These are phyloP conservation scores for Glossophaga mutica DNA, from an alignment of 2,797 vertebrate genomes.

Conservation along the genomic window DNA sequence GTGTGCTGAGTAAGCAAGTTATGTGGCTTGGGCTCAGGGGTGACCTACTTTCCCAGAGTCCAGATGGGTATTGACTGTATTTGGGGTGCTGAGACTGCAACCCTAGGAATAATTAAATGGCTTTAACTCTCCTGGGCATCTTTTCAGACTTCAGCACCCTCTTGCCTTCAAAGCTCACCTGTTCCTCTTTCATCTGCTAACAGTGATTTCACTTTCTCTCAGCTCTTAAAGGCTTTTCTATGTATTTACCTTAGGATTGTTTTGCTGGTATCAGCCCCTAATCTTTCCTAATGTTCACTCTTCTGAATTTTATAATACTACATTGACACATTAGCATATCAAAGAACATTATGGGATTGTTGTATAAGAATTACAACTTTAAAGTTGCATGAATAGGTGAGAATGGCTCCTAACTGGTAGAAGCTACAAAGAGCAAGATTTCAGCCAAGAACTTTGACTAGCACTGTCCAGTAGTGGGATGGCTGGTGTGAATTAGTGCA, in stretches of 20 bases:
- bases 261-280: not conserved
- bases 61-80: not conserved
- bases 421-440: not conserved
- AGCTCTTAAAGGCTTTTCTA: not conserved
- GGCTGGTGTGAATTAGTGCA: not conserved
- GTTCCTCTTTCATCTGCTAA: not conserved
- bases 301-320: constrained; percentile 3
- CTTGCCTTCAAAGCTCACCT: not conserved
- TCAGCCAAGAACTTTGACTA: not conserved
- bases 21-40: not conserved
- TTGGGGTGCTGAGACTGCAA: not conserved
- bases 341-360: not conserved
- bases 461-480: not conserved
- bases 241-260: not conserved
- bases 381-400: not conserved
- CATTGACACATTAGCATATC: not conserved
- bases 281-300: not conserved
- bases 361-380: not conserved
- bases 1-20: not conserved
- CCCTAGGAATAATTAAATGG: not conserved
- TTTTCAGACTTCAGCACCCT: not conserved
- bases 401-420: not conserved
- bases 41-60: not conserved
- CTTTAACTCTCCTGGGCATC: not conserved
- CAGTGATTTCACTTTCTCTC: not conserved